Evolutionary conservation across 2,113 vertebrate genomes (phyloP).

Genomic region (Melierax canorus): DNA sequence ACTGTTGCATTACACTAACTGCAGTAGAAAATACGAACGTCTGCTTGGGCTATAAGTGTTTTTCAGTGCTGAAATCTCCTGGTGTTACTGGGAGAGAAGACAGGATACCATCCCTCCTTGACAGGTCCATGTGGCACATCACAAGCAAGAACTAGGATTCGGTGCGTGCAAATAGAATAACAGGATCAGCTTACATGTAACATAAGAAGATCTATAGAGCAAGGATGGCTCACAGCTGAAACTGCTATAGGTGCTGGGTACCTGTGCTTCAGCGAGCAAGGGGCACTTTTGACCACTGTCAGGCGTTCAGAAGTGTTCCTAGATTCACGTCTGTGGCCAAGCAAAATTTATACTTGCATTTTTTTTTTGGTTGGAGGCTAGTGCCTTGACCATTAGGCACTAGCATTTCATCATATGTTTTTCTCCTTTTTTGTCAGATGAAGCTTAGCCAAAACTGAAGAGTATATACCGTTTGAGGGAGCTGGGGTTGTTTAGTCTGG

Average conservation of each 20-base stretch:
- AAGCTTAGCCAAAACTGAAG: neutral
- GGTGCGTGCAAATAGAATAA: neutral
- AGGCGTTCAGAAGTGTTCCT: neutral
- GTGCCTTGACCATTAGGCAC: neutral
- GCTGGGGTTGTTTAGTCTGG: neutral
- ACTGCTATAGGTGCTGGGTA: neutral
- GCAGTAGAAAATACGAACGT: accelerated
- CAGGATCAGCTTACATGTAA: neutral
- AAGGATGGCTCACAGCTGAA: neutral
- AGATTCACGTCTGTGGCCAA: neutral
- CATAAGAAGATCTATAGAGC: accelerated
- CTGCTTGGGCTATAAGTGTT: neutral
- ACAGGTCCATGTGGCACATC: accelerated
- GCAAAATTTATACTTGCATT: neutral
- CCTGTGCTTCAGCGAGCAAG: neutral
- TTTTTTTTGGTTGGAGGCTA: neutral
- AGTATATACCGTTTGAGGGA: neutral
- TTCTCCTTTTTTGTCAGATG: neutral
- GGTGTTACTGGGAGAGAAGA: neutral
- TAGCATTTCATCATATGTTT: neutral
- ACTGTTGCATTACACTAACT: neutral
- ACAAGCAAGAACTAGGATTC: neutral
- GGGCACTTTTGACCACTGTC: too few species aligned
- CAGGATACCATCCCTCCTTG: too few species aligned
- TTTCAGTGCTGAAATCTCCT: neutral